Percentiles rank a stretch among this genome's conserved stretches.
Conservation (phyloP, 2,113 vertebrate species). For the Dryoscopus gambensis region DNA sequence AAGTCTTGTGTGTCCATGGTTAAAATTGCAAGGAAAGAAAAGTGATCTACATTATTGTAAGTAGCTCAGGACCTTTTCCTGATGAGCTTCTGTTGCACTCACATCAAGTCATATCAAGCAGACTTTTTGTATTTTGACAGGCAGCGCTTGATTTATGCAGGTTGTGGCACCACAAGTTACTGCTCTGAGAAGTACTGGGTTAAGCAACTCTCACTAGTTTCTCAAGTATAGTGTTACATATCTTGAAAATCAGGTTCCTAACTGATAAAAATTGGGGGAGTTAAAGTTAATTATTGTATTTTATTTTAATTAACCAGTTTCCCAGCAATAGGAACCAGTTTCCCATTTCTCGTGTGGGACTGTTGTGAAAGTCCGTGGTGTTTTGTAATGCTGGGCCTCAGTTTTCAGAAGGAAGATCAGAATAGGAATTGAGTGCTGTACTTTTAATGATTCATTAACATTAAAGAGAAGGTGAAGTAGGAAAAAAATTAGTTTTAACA, state of each 20-base stretch:
- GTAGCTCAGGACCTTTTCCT: neutral
- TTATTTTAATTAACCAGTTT: neutral
- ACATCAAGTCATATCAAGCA: neutral
- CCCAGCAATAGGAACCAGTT: neutral
- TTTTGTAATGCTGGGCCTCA: neutral
- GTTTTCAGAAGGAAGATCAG: neutral
- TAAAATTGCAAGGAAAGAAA: neutral
- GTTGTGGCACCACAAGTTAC: neutral
- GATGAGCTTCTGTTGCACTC: neutral
- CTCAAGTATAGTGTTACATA: neutral
- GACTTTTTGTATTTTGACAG: neutral
- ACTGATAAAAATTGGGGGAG: neutral
- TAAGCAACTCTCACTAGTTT: neutral
- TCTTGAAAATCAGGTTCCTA: neutral
- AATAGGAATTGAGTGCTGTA: neutral
- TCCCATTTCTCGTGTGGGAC: neutral
- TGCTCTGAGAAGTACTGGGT: neutral
- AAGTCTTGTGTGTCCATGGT: neutral
- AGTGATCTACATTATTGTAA: fast-evolving
- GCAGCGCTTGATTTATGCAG: neutral
- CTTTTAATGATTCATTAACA: neutral
- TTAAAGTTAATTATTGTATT: neutral
- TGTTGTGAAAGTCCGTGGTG: neutral
- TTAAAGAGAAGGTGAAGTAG: neutral
- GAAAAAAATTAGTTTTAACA: neutral